Percentiles rank a stretch among this genome's conserved stretches.
phyloP scores from a whole-genome alignment of 1,140 invertebrate species.

The Orchesella cincta region DNA sequence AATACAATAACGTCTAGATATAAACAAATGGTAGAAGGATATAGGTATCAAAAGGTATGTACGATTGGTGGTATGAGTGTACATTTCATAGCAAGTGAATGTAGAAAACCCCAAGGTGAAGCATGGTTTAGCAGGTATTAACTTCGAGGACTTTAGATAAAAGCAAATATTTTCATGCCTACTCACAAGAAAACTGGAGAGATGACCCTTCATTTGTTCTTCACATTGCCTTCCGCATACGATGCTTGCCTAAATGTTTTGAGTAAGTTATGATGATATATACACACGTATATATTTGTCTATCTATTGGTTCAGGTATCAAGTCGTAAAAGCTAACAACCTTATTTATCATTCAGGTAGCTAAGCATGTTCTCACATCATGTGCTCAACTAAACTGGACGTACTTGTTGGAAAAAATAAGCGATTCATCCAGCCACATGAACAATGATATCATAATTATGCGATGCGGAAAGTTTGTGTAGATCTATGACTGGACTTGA shows the following conservation, averaged over 20 bases:
- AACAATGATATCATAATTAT: constrained; percentile 1
- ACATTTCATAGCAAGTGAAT: background rate
- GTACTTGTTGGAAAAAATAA: background rate
- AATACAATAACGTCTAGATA: too few relatives aligned
- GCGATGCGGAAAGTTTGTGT: constrained; percentile 4
- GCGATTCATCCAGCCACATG: too few relatives aligned
- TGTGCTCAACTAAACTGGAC: background rate
- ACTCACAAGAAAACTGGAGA: background rate
- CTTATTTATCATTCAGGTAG: background rate
- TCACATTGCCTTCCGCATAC: constrained; percentile 4
- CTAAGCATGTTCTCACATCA: background rate
- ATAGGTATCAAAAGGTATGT: too few relatives aligned
- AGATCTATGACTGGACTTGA: too few relatives aligned
- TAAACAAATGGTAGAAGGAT: too few relatives aligned
- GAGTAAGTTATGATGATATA: too few relatives aligned
- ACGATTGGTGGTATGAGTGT: background rate
- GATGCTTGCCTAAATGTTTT: background rate
- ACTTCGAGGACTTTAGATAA: background rate
- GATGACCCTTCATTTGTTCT: background rate
- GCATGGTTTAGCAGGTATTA: background rate
- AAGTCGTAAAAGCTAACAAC: background rate
- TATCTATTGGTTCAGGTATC: background rate
- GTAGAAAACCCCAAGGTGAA: background rate
- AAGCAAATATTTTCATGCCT: background rate
- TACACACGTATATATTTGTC: background rate